Evolutionary conservation across 1,140 invertebrate genomes (phyloP).

Genomic region (Chironomus tepperi): DNA sequence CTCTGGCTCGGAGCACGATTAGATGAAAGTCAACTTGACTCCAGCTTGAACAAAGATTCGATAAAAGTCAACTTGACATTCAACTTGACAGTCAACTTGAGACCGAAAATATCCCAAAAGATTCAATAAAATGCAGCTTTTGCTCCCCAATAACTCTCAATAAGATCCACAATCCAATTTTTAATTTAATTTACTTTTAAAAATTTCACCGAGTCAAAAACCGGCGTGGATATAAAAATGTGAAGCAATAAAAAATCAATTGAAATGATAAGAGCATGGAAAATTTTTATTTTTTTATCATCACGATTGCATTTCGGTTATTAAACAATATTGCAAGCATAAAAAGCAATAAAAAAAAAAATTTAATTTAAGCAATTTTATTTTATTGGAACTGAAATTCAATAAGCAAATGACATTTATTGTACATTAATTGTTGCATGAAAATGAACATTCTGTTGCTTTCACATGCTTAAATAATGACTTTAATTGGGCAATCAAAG

Average conservation of each 20-base stretch:
- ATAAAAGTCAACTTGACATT: no score
- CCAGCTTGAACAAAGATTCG: no score
- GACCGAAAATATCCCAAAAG: no score
- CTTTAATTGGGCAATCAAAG: neutral
- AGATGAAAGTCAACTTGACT: no score
- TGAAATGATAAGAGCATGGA: neutral
- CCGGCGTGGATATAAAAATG: neutral
- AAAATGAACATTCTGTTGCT: neutral
- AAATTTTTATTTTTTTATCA: neutral
- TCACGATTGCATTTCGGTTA: neutral
- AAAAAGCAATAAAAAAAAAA: neutral
- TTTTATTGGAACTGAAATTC: neutral
- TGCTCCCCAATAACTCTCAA: no score
- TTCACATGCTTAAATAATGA: neutral
- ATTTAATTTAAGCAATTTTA: neutral
- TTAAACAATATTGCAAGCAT: neutral
- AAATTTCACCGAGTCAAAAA: no score
- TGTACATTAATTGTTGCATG: neutral
- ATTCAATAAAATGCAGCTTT: no score
- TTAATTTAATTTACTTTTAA: no score
- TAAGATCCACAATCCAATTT: no score
- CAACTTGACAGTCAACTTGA: no score
- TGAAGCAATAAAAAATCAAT: conserved; percentile 8
- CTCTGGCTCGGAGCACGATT: no score
- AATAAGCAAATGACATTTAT: conserved; percentile 20